phyloP scores from a whole-genome alignment of 2,888 invertebrate genomes.

The Tipula vernalis region DNA sequence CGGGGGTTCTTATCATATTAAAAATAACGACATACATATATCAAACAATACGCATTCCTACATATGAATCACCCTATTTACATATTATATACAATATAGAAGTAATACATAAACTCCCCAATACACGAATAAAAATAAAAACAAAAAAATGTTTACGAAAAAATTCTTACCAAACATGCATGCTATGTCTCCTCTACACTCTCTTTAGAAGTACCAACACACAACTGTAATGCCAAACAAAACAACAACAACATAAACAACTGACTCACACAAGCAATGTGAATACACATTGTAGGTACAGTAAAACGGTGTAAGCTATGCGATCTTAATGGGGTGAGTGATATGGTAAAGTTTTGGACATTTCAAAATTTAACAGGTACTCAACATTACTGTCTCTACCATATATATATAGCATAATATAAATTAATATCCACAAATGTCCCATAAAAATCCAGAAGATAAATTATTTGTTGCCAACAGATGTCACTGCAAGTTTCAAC shows the following conservation, averaged over 20 bases:
- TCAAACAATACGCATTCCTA: neutral
- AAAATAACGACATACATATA: neutral
- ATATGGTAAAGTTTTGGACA: too few species aligned
- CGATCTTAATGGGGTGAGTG: neutral
- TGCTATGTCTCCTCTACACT: neutral
- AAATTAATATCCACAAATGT: too few species aligned
- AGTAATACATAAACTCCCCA: neutral
- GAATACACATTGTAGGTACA: neutral
- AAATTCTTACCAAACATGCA: slow-evolving; percentile 11
- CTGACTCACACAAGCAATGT: neutral
- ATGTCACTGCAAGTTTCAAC: too few species aligned
- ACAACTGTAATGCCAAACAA: neutral
- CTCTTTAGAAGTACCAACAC: neutral
- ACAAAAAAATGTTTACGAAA: slow-evolving; percentile 9
- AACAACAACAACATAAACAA: neutral
- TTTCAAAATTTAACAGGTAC: too few species aligned
- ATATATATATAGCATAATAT: too few species aligned
- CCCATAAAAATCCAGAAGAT: too few species aligned
- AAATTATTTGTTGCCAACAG: too few species aligned
- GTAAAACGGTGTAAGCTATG: neutral
- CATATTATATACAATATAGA: neutral
- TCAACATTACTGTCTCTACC: too few species aligned
- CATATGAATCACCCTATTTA: slow-evolving; percentile 4
- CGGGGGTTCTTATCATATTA: neutral
- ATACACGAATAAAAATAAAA: neutral